Evolutionary conservation across 2,797 vertebrate species (phyloP).

Genomic region (Acomys russatus): DNA sequence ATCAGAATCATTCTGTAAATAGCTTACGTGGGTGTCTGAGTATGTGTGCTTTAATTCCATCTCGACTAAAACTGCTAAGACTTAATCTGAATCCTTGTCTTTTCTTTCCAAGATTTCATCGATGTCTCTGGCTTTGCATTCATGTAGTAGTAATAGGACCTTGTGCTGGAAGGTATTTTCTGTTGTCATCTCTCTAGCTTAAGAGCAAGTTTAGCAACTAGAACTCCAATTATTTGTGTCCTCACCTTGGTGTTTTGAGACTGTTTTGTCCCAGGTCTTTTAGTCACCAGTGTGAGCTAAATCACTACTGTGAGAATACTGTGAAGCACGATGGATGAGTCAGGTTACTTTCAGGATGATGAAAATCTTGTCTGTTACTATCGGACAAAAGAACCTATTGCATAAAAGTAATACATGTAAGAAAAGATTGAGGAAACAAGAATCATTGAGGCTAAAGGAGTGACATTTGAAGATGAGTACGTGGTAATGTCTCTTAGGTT

Average conservation of each 20-base stretch:
- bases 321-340: conserved; percentile 60
- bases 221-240: conserved; percentile 40
- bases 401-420: conserved; percentile 64
- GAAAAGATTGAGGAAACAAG: conserved; percentile 64
- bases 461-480: conserved; percentile 66
- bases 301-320: conserved; percentile 42
- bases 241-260: conserved; percentile 54
- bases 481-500: conserved; percentile 50
- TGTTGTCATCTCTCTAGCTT: conserved; percentile 68
- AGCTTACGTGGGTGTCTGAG: conserved; percentile 4
- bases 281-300: conserved; percentile 49
- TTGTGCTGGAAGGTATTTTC: conserved; percentile 64
- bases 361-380: conserved; percentile 61
- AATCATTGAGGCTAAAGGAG: conserved; percentile 62
- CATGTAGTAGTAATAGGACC: conserved; percentile 19
- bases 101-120: conserved; percentile 44
- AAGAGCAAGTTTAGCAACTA: conserved; percentile 61
- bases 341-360: conserved; percentile 49
- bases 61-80: conserved; percentile 51
- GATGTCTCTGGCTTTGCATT: conserved; percentile 46
- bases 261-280: conserved; percentile 51
- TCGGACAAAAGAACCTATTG: conserved; percentile 57
- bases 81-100: conserved; percentile 55
- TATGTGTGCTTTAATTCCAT: conserved; percentile 58
- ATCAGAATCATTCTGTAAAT: not conserved